Conservation (phyloP, 2,113 vertebrate species). For the Sylvia atricapilla region DNA sequence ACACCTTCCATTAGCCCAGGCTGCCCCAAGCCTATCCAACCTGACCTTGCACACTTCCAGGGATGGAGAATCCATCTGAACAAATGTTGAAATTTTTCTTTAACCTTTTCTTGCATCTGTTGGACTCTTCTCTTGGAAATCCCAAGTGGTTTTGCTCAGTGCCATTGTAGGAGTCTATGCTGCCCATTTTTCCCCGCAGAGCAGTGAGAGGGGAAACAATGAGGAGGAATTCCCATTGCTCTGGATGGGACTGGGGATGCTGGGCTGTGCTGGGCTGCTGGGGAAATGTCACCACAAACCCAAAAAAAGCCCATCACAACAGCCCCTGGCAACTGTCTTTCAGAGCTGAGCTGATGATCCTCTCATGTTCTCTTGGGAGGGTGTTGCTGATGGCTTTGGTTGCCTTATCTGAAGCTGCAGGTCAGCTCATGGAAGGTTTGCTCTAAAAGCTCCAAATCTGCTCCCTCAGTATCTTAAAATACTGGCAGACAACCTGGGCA, state of each 20-base stretch:
- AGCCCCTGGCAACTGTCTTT: neutral
- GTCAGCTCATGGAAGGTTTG: neutral
- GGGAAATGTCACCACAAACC: neutral
- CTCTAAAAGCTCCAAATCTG: neutral
- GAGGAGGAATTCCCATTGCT: neutral
- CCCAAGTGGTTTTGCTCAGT: neutral
- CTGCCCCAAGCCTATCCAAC: neutral
- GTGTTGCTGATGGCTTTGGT: neutral
- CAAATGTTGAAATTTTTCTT: neutral
- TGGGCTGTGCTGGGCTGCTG: neutral
- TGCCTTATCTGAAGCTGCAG: neutral
- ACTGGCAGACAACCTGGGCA: neutral
- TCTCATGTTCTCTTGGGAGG: neutral
- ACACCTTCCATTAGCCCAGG: neutral
- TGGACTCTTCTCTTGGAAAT: neutral
- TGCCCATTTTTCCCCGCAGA: neutral
- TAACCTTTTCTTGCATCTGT: neutral
- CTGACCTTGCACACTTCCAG: neutral
- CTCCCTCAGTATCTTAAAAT: neutral
- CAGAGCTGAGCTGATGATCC: neutral
- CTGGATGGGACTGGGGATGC: accelerated
- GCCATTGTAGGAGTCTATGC: neutral
- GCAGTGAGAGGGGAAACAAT: neutral
- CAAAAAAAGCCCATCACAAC: too few species aligned
- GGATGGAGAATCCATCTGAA: neutral